phyloP scores from a whole-genome alignment of 2,797 vertebrate genomes.

The Corythornis leucogaster region DNA sequence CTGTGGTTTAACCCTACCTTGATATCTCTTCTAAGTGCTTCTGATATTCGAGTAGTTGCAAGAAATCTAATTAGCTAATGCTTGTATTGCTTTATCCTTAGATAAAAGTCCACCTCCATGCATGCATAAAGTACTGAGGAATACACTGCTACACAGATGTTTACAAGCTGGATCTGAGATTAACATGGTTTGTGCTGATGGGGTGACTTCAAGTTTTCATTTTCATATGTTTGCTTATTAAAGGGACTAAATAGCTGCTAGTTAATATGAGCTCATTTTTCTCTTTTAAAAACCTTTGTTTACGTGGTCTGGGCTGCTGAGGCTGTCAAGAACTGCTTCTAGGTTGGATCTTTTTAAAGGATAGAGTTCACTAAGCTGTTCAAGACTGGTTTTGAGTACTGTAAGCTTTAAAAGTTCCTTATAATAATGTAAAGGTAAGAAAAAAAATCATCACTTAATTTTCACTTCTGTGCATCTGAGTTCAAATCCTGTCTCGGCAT shows the following conservation, averaged over 20 bases:
- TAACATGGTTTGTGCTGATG: background rate
- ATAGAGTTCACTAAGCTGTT: background rate
- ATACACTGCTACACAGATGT: no score
- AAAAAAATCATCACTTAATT: background rate
- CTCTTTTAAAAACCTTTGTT: background rate
- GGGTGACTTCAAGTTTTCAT: background rate
- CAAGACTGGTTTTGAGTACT: background rate
- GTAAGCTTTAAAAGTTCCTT: background rate
- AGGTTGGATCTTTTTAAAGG: background rate
- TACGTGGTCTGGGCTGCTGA: background rate
- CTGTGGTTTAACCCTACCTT: background rate
- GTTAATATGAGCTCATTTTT: background rate
- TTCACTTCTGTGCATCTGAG: background rate
- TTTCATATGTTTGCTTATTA: background rate
- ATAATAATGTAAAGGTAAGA: background rate
- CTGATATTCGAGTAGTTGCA: background rate
- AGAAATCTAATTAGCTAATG: slow-evolving; percentile 45
- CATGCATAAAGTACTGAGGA: background rate
- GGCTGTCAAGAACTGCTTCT: background rate
- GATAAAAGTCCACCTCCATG: background rate
- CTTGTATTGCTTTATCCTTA: background rate
- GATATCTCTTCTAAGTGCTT: background rate
- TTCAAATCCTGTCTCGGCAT: background rate
- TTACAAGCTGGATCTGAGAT: background rate
- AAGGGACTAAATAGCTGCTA: slow-evolving; percentile 25